Conservation (phyloP, 2,113 vertebrate genomes). For the Scophthalmus maximus region DNA sequence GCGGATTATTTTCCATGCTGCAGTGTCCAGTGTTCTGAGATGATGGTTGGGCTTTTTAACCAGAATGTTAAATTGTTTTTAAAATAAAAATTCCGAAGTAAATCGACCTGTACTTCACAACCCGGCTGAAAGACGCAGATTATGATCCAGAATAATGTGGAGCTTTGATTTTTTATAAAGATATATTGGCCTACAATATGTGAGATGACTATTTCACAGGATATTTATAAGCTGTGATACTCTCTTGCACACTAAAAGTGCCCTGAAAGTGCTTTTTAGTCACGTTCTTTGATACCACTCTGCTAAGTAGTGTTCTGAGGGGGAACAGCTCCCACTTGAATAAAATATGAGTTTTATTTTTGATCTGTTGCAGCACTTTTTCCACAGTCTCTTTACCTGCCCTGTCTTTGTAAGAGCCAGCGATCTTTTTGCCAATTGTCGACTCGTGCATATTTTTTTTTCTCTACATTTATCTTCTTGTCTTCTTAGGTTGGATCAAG, state of each 20-base stretch:
- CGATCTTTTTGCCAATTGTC: conserved; percentile 8
- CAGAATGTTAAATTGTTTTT: background rate
- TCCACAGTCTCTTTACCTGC: conserved; percentile 10
- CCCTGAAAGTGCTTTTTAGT: conserved; percentile 32
- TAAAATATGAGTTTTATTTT: conserved; percentile 74
- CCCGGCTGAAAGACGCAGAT: background rate
- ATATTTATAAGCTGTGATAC: background rate
- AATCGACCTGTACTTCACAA: background rate
- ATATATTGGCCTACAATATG: conserved; percentile 5
- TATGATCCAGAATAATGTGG: conserved; percentile 5
- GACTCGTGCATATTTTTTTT: conserved; percentile 8
- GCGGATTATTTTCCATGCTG: background rate
- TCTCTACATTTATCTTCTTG: background rate
- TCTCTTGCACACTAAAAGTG: conserved; percentile 9
- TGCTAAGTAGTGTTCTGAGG: conserved; percentile 44
- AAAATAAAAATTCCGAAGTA: background rate
- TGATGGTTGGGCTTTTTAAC: background rate
- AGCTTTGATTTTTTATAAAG: background rate
- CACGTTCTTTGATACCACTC: conserved; percentile 42
- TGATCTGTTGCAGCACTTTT: conserved; percentile 32
- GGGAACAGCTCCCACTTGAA: conserved; percentile 49
- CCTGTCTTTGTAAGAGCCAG: conserved; percentile 1
- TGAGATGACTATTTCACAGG: background rate
- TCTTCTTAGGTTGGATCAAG: conserved; percentile 93
- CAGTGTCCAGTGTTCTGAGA: background rate